Conservation (phyloP, 2,888 invertebrate genomes). For the Neocrepidodera transversa region DNA sequence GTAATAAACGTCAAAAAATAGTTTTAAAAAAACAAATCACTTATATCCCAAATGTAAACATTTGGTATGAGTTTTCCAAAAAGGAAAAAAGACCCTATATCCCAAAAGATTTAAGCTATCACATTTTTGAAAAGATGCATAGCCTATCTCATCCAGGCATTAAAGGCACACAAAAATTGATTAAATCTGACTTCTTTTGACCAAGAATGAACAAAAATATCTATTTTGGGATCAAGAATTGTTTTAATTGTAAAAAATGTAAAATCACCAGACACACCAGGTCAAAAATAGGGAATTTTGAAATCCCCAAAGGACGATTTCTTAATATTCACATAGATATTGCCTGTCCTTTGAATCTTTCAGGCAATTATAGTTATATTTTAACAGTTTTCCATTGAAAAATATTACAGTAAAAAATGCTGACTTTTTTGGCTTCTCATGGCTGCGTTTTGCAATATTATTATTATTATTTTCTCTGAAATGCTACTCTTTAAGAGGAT, state of each 20-base stretch:
- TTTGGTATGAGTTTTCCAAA: background rate
- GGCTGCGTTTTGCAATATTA: no score
- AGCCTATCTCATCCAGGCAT: background rate
- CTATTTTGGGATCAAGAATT: background rate
- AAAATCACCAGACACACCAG: background rate
- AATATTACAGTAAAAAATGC: no score
- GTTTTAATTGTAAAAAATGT: background rate
- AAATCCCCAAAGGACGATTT: no score
- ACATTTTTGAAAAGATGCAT: background rate
- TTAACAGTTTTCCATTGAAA: no score
- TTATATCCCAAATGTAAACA: background rate
- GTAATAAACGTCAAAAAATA: background rate
- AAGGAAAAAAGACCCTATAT: background rate
- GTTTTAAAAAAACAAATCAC: background rate
- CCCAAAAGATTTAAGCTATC: background rate
- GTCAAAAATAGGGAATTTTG: background rate
- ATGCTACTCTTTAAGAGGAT: no score
- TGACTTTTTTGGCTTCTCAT: no score
- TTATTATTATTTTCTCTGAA: no score
- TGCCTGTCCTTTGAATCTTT: no score
- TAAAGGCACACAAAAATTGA: background rate
- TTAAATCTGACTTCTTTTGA: background rate
- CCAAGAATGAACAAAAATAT: background rate
- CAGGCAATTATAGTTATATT: no score
- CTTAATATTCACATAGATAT: no score